A percentile compares a stretch with the other conserved stretches of the same genome.
Conservation (phyloP, 2,888 invertebrate species). For the Capitulum mitella region DNA sequence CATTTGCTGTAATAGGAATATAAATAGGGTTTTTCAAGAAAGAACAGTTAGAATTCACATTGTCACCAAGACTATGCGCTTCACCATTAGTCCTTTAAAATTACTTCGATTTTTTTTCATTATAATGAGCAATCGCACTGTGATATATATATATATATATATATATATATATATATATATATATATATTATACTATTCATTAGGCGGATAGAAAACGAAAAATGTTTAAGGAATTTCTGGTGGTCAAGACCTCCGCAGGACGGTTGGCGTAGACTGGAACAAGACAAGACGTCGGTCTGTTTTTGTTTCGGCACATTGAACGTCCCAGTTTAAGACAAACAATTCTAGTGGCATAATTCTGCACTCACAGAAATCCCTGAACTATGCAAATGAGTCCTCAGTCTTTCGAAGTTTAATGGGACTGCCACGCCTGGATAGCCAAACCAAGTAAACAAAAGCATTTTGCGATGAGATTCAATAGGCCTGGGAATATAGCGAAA, state of each 20-base stretch:
- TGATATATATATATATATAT: too few relatives aligned
- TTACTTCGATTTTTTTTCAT: background rate
- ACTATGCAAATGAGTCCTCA: background rate
- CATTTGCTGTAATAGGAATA: too few relatives aligned
- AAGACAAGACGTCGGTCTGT: background rate
- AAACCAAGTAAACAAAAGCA: background rate
- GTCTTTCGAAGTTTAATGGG: background rate
- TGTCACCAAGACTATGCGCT: too few relatives aligned
- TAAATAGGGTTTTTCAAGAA: too few relatives aligned
- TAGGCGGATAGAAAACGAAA: background rate
- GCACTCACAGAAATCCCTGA: background rate
- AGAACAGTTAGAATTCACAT: too few relatives aligned
- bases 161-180: background rate
- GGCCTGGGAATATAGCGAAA: background rate
- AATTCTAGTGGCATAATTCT: background rate
- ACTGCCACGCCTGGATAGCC: conserved; percentile 36
- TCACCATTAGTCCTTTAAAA: background rate
- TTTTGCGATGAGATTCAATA: background rate
- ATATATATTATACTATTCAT: background rate
- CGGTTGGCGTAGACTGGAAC: background rate
- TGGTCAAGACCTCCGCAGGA: too few relatives aligned
- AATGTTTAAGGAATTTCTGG: background rate
- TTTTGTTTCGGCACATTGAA: background rate
- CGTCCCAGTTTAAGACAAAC: background rate
- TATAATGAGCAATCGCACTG: background rate